Evolutionary conservation across 2,797 vertebrate species (phyloP), one percentile per base, ranked within the genome.

Genomic region (Ammospiza maritima): DNA sequence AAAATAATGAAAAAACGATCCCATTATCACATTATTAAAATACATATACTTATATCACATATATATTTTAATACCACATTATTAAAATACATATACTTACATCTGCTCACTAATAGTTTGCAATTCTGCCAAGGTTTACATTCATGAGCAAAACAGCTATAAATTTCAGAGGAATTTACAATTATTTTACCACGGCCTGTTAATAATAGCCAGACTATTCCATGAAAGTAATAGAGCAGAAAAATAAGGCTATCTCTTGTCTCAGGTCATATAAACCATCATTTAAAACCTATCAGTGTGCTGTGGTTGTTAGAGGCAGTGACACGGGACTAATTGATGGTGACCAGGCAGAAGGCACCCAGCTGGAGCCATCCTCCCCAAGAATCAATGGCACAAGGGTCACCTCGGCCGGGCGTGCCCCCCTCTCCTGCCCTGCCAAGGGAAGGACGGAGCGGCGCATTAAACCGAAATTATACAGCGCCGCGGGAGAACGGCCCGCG

Each of bases 331-430:
- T 89, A 87, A 91, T 92, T 95, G 86, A 89, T 61, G 86, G 75
- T 58, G 71, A 90, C 88, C 89, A 89, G 77, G 93, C 70, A 95
- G 84, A 95, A 96, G 70, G 86, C 84, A 85, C 53, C 85, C 96
- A 93, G 91, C 93, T 73, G 40, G 85, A 93, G 78, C 79, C 88
- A 88, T 42, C 69, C 78, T 84, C 90, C 93, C 93, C 88, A 82
- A 57, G 36, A 93, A 95, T 90, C 96, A 97, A 94, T 96, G 97
- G 95, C 94, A 97, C 94, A 97, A 88, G 85, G 94, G 95, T 97
- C 96, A 96, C 94, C 95, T 92, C 86, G 11, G 51, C 12, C 6
- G 15, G 53, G 77, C 47, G 72, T 84, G 76, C 75, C 48, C n/a
- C 74, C 12, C 38, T 40, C 79, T 36, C 57, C 4, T 62, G 67